Base-by-base conservation (phyloP, 2,888 invertebrate genomes). In the Venustoraphidia nigricollis region DNA sequence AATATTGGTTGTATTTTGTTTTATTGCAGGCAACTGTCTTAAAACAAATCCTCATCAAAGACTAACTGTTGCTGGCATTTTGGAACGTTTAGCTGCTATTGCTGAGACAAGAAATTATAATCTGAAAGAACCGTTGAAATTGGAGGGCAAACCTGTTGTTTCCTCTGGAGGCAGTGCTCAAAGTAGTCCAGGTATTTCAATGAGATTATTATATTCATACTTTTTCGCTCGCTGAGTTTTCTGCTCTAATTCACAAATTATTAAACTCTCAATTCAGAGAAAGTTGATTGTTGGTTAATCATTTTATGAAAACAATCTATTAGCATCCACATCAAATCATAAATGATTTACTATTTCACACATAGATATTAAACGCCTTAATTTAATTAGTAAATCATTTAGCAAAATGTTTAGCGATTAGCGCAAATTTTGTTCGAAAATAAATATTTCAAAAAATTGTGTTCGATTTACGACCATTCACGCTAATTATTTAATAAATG, bases 11-110 rank as follows among this genome's bases (percentile, higher is more conserved):
- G 43, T 48, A 45, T 50, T 48, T 48, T 48, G 41, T 50, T 59
- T 64, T 65, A 66, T 70, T 63, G 54, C 72, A 77, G 83, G 71
- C 63, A 88, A 88, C 50, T 87, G 88, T 62, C 73, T 91, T 50
- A 78, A 80, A 58, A 78, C 83, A 42, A 87, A 94, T 65, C 96
- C 96, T 3, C 75, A 76, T 46, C 78, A 84, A 57, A 78, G 97
- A 55, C 72, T 92, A 56, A 77, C 78, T 46, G 82, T 95, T 48
- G 76, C 81, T 52, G 82, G 79, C 58, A 70, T 96, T 47, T 69
- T 94, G 58, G 92, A 94, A 62, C 76, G 88, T 55, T 66, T 96
- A 54, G 90, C 88, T 48, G 88, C 92, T 48, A 83, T 96, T 56
- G 88, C 91, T 1, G 89, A 92, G 67, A 83, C 87, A 48, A 79